Percentiles rank a stretch among this genome's conserved stretches.
Evolutionary conservation across 2,113 vertebrate species (phyloP).

Genomic region (Myxocyprinus asiaticus): DNA sequence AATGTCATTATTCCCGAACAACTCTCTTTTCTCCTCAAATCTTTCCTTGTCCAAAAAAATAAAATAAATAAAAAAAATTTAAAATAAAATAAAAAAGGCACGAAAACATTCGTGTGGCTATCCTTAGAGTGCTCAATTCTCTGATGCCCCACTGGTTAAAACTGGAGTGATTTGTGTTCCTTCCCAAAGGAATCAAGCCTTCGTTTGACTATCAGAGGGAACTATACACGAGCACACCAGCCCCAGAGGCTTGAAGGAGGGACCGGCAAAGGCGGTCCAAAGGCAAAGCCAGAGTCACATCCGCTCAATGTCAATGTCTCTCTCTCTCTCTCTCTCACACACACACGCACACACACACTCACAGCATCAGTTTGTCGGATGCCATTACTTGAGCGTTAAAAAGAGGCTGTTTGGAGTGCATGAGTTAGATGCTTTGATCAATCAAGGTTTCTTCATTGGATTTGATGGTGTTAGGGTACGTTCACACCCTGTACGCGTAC

Average conservation of each 20-base stretch:
- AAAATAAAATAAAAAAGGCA: constrained; percentile 54
- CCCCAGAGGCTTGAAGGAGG: constrained; percentile 79
- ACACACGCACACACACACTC: neutral
- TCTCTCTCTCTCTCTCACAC: constrained; percentile 12
- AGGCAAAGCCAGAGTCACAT: neutral
- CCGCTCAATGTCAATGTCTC: no score
- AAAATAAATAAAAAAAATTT: no score
- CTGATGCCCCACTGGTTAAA: constrained; percentile 66
- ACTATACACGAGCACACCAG: constrained; percentile 82
- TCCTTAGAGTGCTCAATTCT: constrained; percentile 58
- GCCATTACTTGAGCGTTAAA: constrained; percentile 14
- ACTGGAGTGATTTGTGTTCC: constrained; percentile 82
- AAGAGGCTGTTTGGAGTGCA: constrained; percentile 23
- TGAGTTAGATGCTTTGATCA: neutral
- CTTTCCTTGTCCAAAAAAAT: constrained; percentile 59
- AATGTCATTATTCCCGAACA: constrained; percentile 87
- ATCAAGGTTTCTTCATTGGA: neutral
- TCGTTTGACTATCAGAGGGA: constrained; percentile 77
- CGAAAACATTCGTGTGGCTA: constrained; percentile 15
- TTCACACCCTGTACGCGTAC: no score
- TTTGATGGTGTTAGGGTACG: neutral
- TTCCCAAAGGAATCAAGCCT: constrained; percentile 82
- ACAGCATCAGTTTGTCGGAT: constrained; percentile 3
- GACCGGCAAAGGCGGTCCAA: constrained; percentile 57
- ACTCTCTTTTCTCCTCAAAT: constrained; percentile 65